Conservation (phyloP, 2,113 vertebrate species). For the Scytalopus superciliaris region DNA sequence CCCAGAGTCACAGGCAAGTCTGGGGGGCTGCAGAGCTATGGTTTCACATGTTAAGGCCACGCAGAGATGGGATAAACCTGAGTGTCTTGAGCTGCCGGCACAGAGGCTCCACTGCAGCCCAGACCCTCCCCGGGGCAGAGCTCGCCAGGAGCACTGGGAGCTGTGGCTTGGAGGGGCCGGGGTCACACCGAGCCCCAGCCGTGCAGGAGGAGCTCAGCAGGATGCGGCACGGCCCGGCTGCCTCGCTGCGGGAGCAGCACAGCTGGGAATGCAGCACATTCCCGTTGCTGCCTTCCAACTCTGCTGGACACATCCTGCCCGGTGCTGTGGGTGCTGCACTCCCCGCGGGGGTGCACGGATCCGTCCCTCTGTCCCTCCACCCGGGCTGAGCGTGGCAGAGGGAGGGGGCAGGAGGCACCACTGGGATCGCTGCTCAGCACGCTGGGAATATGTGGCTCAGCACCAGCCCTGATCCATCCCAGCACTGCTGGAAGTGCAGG, state of each 20-base stretch:
- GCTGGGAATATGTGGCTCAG: background rate
- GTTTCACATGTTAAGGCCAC: accelerated
- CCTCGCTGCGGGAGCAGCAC: background rate
- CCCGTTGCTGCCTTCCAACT: background rate
- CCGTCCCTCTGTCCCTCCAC: background rate
- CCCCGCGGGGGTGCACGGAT: accelerated
- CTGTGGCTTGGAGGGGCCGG: background rate
- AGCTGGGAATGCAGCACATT: background rate
- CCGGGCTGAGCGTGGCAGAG: accelerated
- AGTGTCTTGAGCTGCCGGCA: accelerated
- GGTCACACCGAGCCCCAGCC: background rate
- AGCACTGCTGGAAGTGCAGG: accelerated
- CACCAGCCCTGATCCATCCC: background rate
- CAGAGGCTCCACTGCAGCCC: background rate
- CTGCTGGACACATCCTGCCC: background rate
- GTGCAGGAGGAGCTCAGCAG: background rate
- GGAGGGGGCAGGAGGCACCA: background rate
- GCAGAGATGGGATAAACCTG: accelerated
- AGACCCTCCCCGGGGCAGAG: background rate
- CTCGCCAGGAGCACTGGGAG: accelerated
- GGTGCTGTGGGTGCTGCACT: accelerated
- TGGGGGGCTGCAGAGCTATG: background rate
- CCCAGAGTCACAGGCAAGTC: accelerated
- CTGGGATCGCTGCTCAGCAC: background rate
- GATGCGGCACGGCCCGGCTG: background rate